Evolutionary conservation across 1,140 invertebrate species (phyloP), one percentile per base, ranked within the genome.

Genomic region (Choristoneura fumiferana): DNA sequence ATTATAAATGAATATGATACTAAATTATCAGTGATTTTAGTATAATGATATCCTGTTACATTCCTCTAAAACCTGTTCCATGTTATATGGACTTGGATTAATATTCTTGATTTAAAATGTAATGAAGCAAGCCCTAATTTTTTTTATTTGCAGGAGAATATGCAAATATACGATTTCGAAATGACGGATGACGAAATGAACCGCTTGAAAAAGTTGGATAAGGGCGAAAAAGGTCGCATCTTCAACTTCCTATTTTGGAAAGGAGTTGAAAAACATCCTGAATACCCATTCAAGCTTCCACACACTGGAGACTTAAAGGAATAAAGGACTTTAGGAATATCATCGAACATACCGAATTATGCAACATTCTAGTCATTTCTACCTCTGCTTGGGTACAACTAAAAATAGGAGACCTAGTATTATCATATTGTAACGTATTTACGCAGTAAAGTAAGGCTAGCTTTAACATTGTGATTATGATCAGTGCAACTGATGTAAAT

Each of bases 171-270:
- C 63, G 91, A 93, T 75, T 94, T 94, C 70, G 78, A 91, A 61
- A 73, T 94, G 52, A 84, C 78, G 29, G 62, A 82, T 1, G 77
- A 88, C 1, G 93, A 94, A 68, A 88, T 93, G 58, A 69, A 90
- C 36, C 69, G 78, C 49, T 63, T 94, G 22, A 90, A 87, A 62
- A 76, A 71, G 22, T 76, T 94, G 43, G 93, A 96, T 69, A 84
- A 90, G 69, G 93, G 92, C n/a, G 92, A 91, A 22, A 87, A 93
- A 34, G 90, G 94, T 5, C 92, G 94, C 69, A 92, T 94, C 76
- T 95, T 95, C 65, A 78, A 81, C 58, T 93, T 94, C 61, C 88
- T 92, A 49, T 88, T 90, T 73, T 89, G 87, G 91, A 91, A 81
- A 86, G 93, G 89, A 35, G 88, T 94, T 36, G 78, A 91, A 15